phyloP scores from a whole-genome alignment of 2,888 invertebrate species.

The Lottia scabra region DNA sequence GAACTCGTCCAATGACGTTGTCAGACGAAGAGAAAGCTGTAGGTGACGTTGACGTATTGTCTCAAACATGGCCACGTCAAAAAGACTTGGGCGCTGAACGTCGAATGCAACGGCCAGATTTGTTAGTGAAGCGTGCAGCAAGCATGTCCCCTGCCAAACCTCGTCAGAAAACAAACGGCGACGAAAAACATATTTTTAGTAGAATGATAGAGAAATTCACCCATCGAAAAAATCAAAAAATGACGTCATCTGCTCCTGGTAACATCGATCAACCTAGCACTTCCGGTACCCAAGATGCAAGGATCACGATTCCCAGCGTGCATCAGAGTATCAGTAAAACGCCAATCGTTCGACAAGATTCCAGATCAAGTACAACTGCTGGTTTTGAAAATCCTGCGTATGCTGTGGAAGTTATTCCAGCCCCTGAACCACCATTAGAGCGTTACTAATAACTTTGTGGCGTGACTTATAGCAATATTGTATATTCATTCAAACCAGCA shows the following conservation, averaged over 20 bases:
- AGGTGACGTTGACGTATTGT: neutral
- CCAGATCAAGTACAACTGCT: neutral
- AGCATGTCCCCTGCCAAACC: neutral
- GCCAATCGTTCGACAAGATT: neutral
- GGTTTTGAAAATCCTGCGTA: neutral
- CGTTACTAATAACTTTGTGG: neutral
- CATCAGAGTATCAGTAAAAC: neutral
- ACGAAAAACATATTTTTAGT: neutral
- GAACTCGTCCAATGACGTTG: neutral
- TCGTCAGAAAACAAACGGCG: neutral
- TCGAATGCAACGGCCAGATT: neutral
- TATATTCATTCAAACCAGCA: too few relatives aligned
- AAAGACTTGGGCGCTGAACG: neutral
- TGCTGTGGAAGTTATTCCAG: neutral
- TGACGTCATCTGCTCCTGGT: neutral
- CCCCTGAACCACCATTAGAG: neutral
- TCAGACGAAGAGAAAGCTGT: neutral
- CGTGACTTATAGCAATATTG: too few relatives aligned
- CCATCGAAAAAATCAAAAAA: neutral
- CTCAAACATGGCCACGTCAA: neutral
- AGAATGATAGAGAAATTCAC: neutral
- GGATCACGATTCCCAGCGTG: neutral
- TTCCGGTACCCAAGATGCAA: neutral
- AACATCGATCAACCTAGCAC: constrained; percentile 1
- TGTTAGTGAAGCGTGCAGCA: neutral